A percentile compares a stretch with the other conserved stretches of the same genome.
These are phyloP conservation scores for Mormoops blainvillei DNA, from an alignment of 2,113 vertebrate genomes.

Conservation along the genomic window DNA sequence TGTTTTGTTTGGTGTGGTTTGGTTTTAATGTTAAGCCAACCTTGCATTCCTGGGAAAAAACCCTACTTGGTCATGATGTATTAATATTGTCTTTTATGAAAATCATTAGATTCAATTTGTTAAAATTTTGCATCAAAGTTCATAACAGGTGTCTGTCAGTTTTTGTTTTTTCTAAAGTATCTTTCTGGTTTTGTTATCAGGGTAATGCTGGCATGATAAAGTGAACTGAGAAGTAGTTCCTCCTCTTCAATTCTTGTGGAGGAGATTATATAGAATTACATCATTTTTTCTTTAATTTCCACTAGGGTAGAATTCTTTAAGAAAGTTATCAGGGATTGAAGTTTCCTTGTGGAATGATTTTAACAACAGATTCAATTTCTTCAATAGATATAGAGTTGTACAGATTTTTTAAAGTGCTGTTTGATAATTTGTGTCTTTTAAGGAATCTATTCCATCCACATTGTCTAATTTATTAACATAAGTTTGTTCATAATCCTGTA, in stretches of 20 bases:
- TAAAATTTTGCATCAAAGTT: constrained; percentile 11
- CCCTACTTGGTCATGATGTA: background rate
- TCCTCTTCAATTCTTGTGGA: background rate
- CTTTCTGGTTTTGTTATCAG: background rate
- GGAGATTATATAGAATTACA: background rate
- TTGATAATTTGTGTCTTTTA: background rate
- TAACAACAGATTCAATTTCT: background rate
- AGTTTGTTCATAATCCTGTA: background rate
- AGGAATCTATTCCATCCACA: too few relatives aligned
- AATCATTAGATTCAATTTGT: constrained; percentile 7
- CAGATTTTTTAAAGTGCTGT: background rate
- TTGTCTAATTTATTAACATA: background rate
- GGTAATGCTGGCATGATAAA: background rate
- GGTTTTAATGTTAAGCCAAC: background rate
- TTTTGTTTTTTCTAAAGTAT: background rate
- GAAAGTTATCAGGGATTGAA: background rate
- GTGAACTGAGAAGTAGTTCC: background rate
- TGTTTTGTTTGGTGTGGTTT: too few relatives aligned
- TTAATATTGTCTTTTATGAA: background rate
- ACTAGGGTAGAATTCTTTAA: background rate
- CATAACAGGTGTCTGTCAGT: background rate
- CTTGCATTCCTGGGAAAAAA: background rate
- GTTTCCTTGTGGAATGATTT: background rate
- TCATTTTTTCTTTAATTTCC: constrained; percentile 23
- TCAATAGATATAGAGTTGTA: background rate